Evolutionary conservation across 2,113 vertebrate species (phyloP).

Genomic region (Xenopus laevis): DNA sequence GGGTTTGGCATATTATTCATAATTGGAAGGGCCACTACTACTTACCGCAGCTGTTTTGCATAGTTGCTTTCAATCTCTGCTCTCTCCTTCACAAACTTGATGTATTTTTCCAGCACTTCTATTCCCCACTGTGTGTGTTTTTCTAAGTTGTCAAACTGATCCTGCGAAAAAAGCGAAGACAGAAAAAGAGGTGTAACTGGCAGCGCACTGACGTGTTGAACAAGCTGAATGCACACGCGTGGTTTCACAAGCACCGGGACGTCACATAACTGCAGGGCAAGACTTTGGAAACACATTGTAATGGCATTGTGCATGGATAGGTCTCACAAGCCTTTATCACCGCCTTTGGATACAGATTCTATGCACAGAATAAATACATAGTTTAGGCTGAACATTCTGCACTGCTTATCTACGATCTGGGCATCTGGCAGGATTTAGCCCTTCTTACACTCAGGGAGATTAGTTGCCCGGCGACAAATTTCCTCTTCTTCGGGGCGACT

Average conservation of each 20-base stretch:
- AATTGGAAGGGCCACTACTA: not conserved
- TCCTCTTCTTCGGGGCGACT: no score
- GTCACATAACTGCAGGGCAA: not conserved
- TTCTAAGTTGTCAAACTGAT: constrained; percentile 96
- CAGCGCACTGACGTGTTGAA: not conserved
- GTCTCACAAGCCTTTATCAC: no score
- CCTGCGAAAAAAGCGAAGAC: constrained; percentile 62
- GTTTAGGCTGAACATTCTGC: no score
- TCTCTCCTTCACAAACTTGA: constrained; percentile 95
- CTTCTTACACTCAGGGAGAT: no score
- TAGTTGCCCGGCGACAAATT: no score
- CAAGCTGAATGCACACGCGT: not conserved
- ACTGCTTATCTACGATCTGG: no score
- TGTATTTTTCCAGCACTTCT: constrained; percentile 89
- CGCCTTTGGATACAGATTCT: no score
- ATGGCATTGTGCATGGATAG: not conserved
- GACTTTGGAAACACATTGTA: not conserved
- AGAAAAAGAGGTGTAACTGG: constrained; percentile 7
- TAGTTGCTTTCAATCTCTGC: constrained; percentile 93
- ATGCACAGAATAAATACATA: no score
- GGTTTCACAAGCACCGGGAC: no score
- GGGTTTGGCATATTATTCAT: not conserved
- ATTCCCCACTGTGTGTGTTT: constrained; percentile 95
- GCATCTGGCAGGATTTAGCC: no score
- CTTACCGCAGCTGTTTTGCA: constrained; percentile 98